Percentiles rank a stretch among this genome's conserved stretches.
Evolutionary conservation across 2,797 vertebrate species (phyloP).

Genomic region (Neosilurus hyrtlii): DNA sequence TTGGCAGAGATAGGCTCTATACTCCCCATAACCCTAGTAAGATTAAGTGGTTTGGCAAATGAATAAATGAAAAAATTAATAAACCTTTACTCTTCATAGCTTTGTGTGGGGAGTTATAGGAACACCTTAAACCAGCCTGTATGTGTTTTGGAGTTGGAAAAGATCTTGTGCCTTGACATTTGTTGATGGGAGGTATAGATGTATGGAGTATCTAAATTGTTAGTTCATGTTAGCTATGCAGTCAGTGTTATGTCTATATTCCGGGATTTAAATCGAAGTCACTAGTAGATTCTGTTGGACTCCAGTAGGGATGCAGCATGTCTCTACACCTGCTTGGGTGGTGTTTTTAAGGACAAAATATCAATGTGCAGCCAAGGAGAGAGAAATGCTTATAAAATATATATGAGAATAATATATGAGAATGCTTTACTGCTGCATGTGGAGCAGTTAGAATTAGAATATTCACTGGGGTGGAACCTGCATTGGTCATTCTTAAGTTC

Average conservation of each 20-base stretch:
- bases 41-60: no score
- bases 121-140: background rate
- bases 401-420: background rate
- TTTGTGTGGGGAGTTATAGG: background rate
- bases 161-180: background rate
- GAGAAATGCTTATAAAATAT: background rate
- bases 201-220: background rate
- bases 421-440: constrained; percentile 3
- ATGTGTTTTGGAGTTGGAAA: background rate
- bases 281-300: background rate
- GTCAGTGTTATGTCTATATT: background rate
- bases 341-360: background rate
- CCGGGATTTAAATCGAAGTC: background rate
- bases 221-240: background rate
- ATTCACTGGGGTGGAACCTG: background rate
- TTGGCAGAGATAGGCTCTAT: no score
- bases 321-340: background rate
- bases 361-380: no score
- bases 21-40: no score
- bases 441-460: background rate
- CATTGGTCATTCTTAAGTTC: no score
- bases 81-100: background rate
- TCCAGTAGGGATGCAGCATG: background rate
- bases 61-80: no score
- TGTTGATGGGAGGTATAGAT: background rate